Evolutionary conservation across 2,113 vertebrate genomes (phyloP), one percentile per base, ranked within the genome.

Genomic region (Anoplopoma fimbria): DNA sequence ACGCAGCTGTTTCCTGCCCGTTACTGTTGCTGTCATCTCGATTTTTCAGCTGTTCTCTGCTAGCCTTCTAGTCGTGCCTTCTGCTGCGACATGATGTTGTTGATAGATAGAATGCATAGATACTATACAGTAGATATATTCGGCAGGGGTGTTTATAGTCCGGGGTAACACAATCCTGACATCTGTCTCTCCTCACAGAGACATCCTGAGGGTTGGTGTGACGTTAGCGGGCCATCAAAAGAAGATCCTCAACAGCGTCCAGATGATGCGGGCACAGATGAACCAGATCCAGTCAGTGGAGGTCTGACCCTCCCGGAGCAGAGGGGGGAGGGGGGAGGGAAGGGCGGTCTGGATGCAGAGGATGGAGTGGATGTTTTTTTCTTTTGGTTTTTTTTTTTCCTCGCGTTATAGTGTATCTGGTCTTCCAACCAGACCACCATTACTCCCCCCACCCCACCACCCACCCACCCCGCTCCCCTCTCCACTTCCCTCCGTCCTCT

Each of bases 261-360:
- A 99, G 96, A 97, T 99, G 96, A 99, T 99, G 98, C 96, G 98
- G 87, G 97, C 98, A 80, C 98, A 99, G 94, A 99, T 99, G 97
- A 99, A 99, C 95, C 98, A 99, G 96, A 99, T 99, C 88, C 97
- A 99, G 93, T 99, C 98, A 2, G 97, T 99, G 93, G 98, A 99
- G 96, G 98, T 99, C 92, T 99, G 97, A 99, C 85, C 85, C 79
- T 85, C 60, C 69, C n/a, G 27, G 81, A 83, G 79, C 69, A 84
- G 79, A 81, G 49, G 49, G 3, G 21, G 14, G 49, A 15, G 45
- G 45, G 45, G 75, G 61, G 63, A 51, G 62, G 34, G 7, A 4
- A 4, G 55, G 81, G 87, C 36, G 57, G 65, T 62, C 51, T 42
- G 84, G 82, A 86, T 70, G 80, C 75, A 61, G 87, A 91, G 87